Evolutionary conservation across 2,888 invertebrate species (phyloP).

Genomic region (Ichneumoninae sp.): DNA sequence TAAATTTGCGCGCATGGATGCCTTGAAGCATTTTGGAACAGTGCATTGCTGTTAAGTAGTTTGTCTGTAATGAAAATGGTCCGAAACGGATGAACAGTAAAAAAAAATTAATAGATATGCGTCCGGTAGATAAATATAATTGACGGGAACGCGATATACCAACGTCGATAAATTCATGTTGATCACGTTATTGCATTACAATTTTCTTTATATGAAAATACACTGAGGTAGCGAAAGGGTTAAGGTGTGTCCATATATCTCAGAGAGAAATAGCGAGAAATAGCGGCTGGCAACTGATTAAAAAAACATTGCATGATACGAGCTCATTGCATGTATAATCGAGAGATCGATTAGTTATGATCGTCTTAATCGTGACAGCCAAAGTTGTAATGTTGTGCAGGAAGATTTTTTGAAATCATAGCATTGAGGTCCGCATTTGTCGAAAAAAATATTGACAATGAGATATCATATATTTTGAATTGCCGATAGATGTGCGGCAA

Average conservation of each 20-base stretch:
- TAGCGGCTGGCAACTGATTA: constrained; percentile 4
- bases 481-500: too few relatives aligned
- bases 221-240: not conserved
- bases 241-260: not conserved
- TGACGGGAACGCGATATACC: too few relatives aligned
- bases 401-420: not conserved
- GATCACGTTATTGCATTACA: not conserved
- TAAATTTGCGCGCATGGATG: too few relatives aligned
- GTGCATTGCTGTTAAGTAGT: too few relatives aligned
- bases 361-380: not conserved
- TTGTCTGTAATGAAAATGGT: too few relatives aligned
- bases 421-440: too few relatives aligned
- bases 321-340: constrained; percentile 52
- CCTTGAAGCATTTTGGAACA: too few relatives aligned
- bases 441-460: too few relatives aligned
- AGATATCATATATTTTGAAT: not conserved
- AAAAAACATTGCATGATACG: constrained; percentile 42
- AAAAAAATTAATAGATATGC: too few relatives aligned
- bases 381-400: constrained; percentile 5
- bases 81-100: too few relatives aligned
- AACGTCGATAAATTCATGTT: not conserved
- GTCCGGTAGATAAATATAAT: too few relatives aligned
- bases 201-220: not conserved
- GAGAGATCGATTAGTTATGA: constrained; percentile 31
- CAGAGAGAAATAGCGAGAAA: constrained; percentile 2